Conservation (phyloP, 1,140 invertebrate genomes). For the Pseudomyrmex pallidus region DNA sequence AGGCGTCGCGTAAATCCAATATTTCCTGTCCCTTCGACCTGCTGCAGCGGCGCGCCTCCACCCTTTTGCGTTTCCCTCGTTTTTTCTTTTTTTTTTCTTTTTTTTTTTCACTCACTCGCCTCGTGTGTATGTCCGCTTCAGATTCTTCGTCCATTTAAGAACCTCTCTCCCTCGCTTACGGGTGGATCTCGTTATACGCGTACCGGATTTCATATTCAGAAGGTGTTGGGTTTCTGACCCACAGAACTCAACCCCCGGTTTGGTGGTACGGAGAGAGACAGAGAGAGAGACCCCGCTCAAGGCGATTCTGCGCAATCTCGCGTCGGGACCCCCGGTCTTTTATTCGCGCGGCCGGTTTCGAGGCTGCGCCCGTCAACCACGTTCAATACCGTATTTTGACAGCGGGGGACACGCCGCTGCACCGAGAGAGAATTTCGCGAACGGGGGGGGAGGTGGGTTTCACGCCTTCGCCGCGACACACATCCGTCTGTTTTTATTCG, state of each 20-base stretch:
- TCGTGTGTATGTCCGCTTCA: conserved; percentile 58
- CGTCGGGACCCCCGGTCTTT: conserved; percentile 58
- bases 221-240: conserved; percentile 82
- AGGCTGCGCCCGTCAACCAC: conserved; percentile 76
- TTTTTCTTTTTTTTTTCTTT: background rate
- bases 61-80: conserved; percentile 59
- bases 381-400: conserved; percentile 84
- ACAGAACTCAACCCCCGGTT: conserved; percentile 62
- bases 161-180: conserved; percentile 67
- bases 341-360: conserved; percentile 68
- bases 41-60: conserved; percentile 5
- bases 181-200: conserved; percentile 80
- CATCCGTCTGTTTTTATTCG: conserved; percentile 15
- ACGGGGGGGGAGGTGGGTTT: conserved; percentile 73
- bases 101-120: conserved; percentile 6
- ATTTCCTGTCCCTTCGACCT: conserved; percentile 75
- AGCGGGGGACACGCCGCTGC: conserved; percentile 79
- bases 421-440: conserved; percentile 78
- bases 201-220: conserved; percentile 71
- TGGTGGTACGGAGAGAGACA: background rate
- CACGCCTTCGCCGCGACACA: conserved; percentile 73
- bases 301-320: conserved; percentile 61
- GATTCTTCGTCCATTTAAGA: conserved; percentile 75
- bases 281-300: background rate
- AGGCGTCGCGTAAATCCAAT: conserved; percentile 83